Evolutionary conservation across 2,113 vertebrate species (phyloP), one percentile per base, ranked within the genome.

Genomic region (Indicator indicator): DNA sequence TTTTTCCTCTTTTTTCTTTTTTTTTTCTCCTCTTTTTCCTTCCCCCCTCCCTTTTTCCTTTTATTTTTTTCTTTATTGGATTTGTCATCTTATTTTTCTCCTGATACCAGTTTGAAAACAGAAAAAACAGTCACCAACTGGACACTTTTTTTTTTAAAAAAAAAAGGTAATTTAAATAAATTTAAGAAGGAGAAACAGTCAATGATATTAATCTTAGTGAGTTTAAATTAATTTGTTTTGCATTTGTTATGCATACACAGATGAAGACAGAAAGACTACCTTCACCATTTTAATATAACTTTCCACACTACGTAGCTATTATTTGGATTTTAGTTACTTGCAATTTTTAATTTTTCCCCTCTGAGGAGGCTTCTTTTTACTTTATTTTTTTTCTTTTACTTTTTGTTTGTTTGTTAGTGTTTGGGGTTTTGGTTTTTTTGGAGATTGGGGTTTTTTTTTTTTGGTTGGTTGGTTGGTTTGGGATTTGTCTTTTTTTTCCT

Each of bases 131-230:
- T 54, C 27, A 59, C 14, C 40, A 83, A 11, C 3, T 78, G 55
- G 28, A 13, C 20, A 52, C 9, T 19, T 32, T 30, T 67, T 85
- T 63, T 18, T 6, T 54, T 54, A 12, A 18, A 27, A 44, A 12
- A 18, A 27, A 44, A 44, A 64, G 8, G 2, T 9, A 63, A 27
- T 71, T 48, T 74, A 16, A 58, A 82, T 62, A 74, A 68, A 63
- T 2, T 18, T 3, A 83, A 50, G 12, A 56, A 46, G 11, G 6
- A 77, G 6, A 88, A 83, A 84, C 5, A 60, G 38, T 11, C 56
- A 81, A 33, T 0, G 0, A 65, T 12, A 19, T 17, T 84, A 78
- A 60, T 9, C 15, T 0, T 28, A 5, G 86, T 27, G 69, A n/a
- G 21, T 40, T 84, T 17, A 36, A 69, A 40, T 64, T 59, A 4